phyloP scores from a whole-genome alignment of 2,797 vertebrate species.

The Hypotaenidia okinawae region DNA sequence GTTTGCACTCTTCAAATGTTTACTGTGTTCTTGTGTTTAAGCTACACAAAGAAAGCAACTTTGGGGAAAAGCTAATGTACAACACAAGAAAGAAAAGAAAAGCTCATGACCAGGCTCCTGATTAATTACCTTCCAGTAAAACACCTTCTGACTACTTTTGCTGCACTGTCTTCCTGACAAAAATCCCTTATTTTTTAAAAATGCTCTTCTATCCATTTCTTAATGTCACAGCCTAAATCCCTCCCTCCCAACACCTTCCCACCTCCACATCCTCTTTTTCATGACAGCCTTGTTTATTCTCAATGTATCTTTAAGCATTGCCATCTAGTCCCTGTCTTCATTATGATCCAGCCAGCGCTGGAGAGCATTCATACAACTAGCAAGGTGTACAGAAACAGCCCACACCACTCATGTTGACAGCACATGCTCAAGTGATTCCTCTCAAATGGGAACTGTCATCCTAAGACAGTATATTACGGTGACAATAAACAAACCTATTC shows the following conservation, averaged over 20 bases:
- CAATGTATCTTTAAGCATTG: background rate
- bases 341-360: background rate
- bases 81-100: constrained; percentile 1
- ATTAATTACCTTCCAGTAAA: background rate
- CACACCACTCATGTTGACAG: rapidly evolving
- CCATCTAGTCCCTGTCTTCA: background rate
- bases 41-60: background rate
- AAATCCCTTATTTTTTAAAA: background rate
- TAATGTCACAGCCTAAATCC: background rate
- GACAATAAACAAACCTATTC: background rate
- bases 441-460: background rate
- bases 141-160: background rate
- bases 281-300: background rate
- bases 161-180: background rate
- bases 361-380: background rate
- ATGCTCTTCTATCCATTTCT: background rate
- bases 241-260: background rate
- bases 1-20: background rate
- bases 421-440: background rate
- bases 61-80: background rate
- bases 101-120: background rate
- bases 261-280: background rate
- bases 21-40: background rate
- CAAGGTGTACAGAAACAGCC: background rate
- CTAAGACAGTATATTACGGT: background rate